phyloP scores from a whole-genome alignment of 2,888 invertebrate species.

The Saturnia pavonia region DNA sequence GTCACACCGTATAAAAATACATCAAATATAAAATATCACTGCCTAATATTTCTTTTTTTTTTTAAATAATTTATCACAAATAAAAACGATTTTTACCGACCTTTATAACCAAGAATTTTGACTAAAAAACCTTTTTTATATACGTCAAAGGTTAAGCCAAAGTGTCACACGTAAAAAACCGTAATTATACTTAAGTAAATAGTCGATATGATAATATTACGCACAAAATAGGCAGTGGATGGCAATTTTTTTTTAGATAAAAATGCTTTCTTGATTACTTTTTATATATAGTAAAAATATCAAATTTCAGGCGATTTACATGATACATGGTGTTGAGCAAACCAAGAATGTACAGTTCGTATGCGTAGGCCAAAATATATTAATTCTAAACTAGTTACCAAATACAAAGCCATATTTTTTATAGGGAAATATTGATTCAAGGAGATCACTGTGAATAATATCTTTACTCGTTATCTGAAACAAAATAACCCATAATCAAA shows the following conservation, averaged over 20 bases:
- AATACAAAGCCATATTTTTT: background rate
- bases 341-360: background rate
- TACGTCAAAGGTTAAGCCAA: background rate
- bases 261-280: background rate
- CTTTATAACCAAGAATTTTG: background rate
- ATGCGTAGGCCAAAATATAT: slow-evolving; percentile 22
- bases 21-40: slow-evolving; percentile 38
- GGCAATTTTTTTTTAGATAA: background rate
- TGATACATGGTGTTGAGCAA: slow-evolving; percentile 5
- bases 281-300: background rate
- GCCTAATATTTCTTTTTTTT: background rate
- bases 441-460: slow-evolving; percentile 35
- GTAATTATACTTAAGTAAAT: slow-evolving; percentile 1
- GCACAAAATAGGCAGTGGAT: slow-evolving; percentile 4
- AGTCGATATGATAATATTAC: background rate
- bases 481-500: slow-evolving; percentile 25
- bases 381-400: slow-evolving; percentile 26
- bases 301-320: background rate
- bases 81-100: slow-evolving; percentile 14
- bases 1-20: slow-evolving; percentile 47
- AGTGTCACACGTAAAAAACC: background rate
- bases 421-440: slow-evolving; percentile 14
- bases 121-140: background rate
- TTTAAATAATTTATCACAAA: slow-evolving; percentile 14
- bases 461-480: slow-evolving; percentile 39